phyloP scores from a whole-genome alignment of 1,140 invertebrate species.

The Aphelenchoides avenae region DNA sequence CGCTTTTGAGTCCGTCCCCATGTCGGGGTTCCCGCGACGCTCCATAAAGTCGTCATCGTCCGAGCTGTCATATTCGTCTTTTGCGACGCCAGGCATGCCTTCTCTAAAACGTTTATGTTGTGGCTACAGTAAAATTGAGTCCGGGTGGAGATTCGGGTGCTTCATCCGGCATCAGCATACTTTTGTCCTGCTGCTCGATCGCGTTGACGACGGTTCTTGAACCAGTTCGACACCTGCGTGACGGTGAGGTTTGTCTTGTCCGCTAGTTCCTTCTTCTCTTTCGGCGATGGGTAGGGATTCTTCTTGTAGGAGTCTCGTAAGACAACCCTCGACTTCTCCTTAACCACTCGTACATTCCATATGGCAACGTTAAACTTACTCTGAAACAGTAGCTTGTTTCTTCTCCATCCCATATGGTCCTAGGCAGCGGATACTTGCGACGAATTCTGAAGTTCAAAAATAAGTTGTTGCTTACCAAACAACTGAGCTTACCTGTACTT shows the following conservation, averaged over 20 bases:
- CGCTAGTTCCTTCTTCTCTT: constrained; percentile 89
- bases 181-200: constrained; percentile 91
- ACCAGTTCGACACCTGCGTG: constrained; percentile 95
- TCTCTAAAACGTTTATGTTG: too few species aligned
- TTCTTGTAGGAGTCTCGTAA: constrained; percentile 77
- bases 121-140: too few species aligned
- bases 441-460: constrained; percentile 93
- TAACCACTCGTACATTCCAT: constrained; percentile 6
- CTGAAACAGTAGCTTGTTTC: constrained; percentile 96
- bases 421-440: constrained; percentile 89
- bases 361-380: constrained; percentile 21
- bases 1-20: too few species aligned
- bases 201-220: constrained; percentile 89
- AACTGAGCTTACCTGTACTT: neutral
- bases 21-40: too few species aligned
- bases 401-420: constrained; percentile 98
- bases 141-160: too few species aligned
- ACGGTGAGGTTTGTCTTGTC: constrained; percentile 93
- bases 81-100: too few species aligned
- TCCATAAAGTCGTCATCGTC: too few species aligned
- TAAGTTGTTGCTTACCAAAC: constrained; percentile 69
- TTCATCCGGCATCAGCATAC: constrained; percentile 59
- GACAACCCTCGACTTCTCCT: constrained; percentile 76
- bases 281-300: constrained; percentile 86
- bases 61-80: too few species aligned